A percentile compares a stretch with the other conserved stretches of the same genome.
Conservation (phyloP, 2,888 invertebrate species). For the Carabus problematicus region DNA sequence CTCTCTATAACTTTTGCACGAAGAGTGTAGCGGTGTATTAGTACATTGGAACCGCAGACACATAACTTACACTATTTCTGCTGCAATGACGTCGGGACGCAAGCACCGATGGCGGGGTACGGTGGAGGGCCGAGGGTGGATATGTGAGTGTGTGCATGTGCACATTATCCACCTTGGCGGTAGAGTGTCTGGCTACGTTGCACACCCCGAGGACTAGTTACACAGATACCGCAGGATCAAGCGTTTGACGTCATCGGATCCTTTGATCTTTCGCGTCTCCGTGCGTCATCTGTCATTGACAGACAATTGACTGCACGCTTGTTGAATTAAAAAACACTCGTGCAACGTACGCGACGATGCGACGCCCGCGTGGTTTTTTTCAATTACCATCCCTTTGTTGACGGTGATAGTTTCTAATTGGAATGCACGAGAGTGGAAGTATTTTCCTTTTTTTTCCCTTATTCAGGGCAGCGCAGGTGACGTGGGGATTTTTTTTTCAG, state of each 20-base stretch:
- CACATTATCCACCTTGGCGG: neutral
- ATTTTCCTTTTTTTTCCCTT: slow-evolving; percentile 25
- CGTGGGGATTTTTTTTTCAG: no score
- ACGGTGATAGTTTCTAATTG: slow-evolving; percentile 41
- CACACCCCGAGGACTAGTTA: slow-evolving; percentile 9
- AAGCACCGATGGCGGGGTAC: neutral
- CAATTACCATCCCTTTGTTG: slow-evolving; percentile 40
- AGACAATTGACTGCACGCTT: slow-evolving; percentile 35
- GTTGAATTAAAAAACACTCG: slow-evolving; percentile 33
- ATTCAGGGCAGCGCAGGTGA: neutral
- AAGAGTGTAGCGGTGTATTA: neutral
- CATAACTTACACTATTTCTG: slow-evolving; percentile 10
- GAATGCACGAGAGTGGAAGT: slow-evolving; percentile 35
- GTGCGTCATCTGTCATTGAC: slow-evolving; percentile 36
- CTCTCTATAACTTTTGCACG: no score
- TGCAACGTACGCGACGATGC: neutral
- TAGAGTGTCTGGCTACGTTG: neutral
- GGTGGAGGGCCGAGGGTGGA: neutral
- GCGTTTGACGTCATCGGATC: slow-evolving; percentile 10
- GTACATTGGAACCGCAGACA: slow-evolving; percentile 12
- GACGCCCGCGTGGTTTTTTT: slow-evolving; percentile 22
- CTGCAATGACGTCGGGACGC: neutral
- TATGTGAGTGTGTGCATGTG: neutral
- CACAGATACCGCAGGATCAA: slow-evolving; percentile 12
- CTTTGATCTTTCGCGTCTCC: slow-evolving; percentile 30